Evolutionary conservation across 2,888 invertebrate genomes (phyloP).

Genomic region (Phengaris alcon): DNA sequence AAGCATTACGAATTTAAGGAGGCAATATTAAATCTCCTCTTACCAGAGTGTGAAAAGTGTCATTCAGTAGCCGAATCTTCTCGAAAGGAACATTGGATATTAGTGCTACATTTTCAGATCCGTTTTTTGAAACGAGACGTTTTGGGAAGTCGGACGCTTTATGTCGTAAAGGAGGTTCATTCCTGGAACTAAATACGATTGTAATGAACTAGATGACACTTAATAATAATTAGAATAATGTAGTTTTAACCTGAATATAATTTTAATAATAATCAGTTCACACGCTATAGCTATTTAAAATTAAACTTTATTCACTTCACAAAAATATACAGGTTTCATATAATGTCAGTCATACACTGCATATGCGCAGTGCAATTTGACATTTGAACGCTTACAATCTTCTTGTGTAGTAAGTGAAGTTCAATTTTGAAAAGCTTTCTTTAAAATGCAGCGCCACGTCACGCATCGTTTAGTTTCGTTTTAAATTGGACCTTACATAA

Average conservation of each 20-base stretch:
- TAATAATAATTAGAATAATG: not conserved
- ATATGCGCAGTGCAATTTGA: no score
- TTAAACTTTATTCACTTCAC: no score
- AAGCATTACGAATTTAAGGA: not conserved
- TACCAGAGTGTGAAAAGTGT: constrained; percentile 72
- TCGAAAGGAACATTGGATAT: constrained; percentile 72
- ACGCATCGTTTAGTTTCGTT: no score
- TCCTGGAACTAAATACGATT: constrained; percentile 38
- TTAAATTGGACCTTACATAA: no score
- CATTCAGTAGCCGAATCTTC: constrained; percentile 67
- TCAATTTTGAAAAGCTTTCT: no score
- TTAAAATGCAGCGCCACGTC: no score
- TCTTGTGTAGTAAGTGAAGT: no score
- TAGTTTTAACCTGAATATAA: not conserved
- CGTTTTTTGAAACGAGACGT: constrained; percentile 65
- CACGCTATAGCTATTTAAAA: no score
- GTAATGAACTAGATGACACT: not conserved
- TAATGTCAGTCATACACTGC: no score
- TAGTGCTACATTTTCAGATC: constrained; percentile 65
- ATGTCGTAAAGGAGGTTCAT: constrained; percentile 44
- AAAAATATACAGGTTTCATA: no score
- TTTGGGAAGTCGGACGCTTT: constrained; percentile 61
- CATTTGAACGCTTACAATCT: no score
- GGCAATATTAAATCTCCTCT: constrained; percentile 36
- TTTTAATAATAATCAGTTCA: not conserved